Evolutionary conservation across 1,140 invertebrate genomes (phyloP).

Genomic region (Hypsibius dujardini): DNA sequence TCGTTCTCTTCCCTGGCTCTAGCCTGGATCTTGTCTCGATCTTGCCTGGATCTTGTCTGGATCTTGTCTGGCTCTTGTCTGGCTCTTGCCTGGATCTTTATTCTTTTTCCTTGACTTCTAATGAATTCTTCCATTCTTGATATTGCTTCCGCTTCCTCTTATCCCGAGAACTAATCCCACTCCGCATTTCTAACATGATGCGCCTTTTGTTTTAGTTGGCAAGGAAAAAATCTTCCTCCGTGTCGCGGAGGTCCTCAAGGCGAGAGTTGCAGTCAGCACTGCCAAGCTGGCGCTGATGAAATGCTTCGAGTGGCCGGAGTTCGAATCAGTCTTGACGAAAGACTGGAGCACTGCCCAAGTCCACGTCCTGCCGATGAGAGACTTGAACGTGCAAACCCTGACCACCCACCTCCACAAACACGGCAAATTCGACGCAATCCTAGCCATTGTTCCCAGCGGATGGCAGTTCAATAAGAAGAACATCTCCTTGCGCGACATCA

Average conservation of each 20-base stretch:
- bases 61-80: no score
- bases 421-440: conserved; percentile 36
- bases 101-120: no score
- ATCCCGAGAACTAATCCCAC: no score
- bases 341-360: conserved; percentile 34
- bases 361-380: conserved; percentile 46
- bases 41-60: no score
- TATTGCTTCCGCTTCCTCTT: no score
- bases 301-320: conserved; percentile 34
- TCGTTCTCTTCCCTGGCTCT: no score
- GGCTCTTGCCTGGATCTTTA: no score
- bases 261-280: conserved; percentile 41
- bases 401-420: conserved; percentile 30
- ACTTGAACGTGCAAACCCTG: conserved; percentile 37
- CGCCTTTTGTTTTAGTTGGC: conserved; percentile 31
- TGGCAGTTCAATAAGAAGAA: conserved; percentile 40
- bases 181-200: background rate
- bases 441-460: conserved; percentile 49
- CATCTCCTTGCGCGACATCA: conserved; percentile 31
- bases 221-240: conserved; percentile 55
- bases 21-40: no score
- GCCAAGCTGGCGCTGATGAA: conserved; percentile 36
- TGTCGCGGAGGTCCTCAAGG: conserved; percentile 42
- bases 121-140: no score
- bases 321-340: conserved; percentile 28